Base-by-base conservation (phyloP, 2,113 vertebrate species). In the Nipponia nippon region DNA sequence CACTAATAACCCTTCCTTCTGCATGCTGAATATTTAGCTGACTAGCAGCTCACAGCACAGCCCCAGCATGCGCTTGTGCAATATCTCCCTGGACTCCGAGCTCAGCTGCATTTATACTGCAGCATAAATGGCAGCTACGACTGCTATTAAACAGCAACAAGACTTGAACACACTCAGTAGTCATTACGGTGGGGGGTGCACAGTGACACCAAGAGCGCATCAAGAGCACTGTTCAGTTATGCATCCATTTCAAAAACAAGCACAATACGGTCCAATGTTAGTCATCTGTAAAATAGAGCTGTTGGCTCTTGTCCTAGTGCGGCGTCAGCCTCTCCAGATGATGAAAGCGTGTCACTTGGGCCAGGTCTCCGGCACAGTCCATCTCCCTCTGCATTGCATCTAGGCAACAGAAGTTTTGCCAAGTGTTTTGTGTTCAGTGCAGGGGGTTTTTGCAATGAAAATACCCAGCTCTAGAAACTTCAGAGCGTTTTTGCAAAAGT, bases 151-250 rank as follows among this genome's bases (percentile, higher is more conserved):
- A 32, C 36, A 52, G 75, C 46, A 63, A 36, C 4, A 25, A 47
- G 65, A 11, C 61, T 56, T 10, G 1, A 58, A 44, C 1, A 3
- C 1, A 0, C 50, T 19, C 7, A 0, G 12, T 7, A 13, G n/a
- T 16, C 70, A 18, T 13, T 40, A 10, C 0, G 3, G 53, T 8
- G 1, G 7, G 59, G 58, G 36, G 9, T 49, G 22, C 2, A 2
- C 22, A 15, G 14, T 22, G 66, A 58, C 8, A 16, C n/a, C 18
- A 1, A 56, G 66, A 69, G 26, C 2, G 0, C 58, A 36, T 7
- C 13, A 3, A 63, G 42, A 82, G 53, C 18, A 0, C 59, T 6
- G 11, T 11, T 53, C n/a, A 4, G 16, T 26, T 34, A n/a, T 52
- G 44, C 65, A 16, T 19, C 53, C n/a, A 16, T n/a, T 23, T 82